Base-by-base conservation (phyloP, 1,140 invertebrate genomes). In the Eufriesea mexicana region DNA sequence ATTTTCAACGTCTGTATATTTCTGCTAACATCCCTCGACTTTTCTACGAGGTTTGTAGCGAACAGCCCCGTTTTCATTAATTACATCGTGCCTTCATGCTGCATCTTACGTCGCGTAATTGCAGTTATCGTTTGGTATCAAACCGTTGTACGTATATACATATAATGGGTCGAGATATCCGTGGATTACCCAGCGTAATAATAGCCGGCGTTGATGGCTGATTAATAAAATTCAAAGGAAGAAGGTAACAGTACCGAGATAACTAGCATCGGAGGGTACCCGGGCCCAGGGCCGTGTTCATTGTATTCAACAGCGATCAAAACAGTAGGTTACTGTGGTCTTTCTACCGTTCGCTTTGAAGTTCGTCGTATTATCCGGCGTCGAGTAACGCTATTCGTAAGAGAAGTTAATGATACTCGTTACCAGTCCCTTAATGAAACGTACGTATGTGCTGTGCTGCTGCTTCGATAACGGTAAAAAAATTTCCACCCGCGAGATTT, bases 381-480 rank as follows among this genome's bases (percentile, higher is more conserved):
- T 16, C 20, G 68, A 10, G n/a, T 71, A 47, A 51, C n/a, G n/a
- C 18, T 71, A 51, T 9, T 51, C 47, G 47, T 2, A 55, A 72
- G 51, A 55, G 25, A 73, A 57, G 16, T 57, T 55, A 57, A 73
- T 55, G 25, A 72, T 72, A 79, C 49, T 87, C 51, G 70, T 87
- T 87, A 78, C 35, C 45, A 35, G 51, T 35, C 71, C 66, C 70
- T 79, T 66, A 62, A 79, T 64, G 57, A 54, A 61, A 61, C 51
- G 59, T 61, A 80, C 45, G 16, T 16, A 14, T 64, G 49, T 64
- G 70, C 49, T n/a, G n/a, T 57, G 54, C 86, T 84, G 73, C 67
- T 80, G 61, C 72, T 35, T 54, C 28, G 12, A 14, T 87, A 87
- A 86, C 86, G 86, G 85, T 84, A 76, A 51, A 12, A 67, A 61